These are phyloP conservation scores for Ceratina calcarata DNA, from an alignment of 1,140 invertebrate species.

Conservation along the genomic window DNA sequence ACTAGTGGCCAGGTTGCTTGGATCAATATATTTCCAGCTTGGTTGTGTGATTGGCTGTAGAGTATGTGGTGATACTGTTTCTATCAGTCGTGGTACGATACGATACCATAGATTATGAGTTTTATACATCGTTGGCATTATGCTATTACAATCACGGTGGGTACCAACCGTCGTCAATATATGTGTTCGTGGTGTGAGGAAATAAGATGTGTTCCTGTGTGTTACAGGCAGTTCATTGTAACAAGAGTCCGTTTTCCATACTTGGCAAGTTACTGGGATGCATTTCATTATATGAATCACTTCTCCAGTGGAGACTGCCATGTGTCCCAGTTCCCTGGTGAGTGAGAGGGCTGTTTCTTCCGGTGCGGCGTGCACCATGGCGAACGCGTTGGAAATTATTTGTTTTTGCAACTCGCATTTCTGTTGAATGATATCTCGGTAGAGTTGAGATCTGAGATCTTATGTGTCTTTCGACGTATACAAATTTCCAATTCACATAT, in stretches of 20 bases:
- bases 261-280: slow-evolving; percentile 27
- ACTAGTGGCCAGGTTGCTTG: background rate
- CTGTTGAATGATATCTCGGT: slow-evolving; percentile 26
- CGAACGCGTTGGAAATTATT: slow-evolving; percentile 17
- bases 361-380: background rate
- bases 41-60: background rate
- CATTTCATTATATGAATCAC: slow-evolving; percentile 41
- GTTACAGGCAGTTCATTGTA: slow-evolving; percentile 40
- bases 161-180: slow-evolving; percentile 17
- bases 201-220: slow-evolving; percentile 6
- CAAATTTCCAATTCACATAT: slow-evolving; percentile 49
- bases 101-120: background rate
- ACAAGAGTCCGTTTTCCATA: slow-evolving; percentile 17
- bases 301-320: slow-evolving; percentile 38
- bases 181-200: slow-evolving; percentile 35
- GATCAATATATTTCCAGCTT: background rate
- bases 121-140: background rate
- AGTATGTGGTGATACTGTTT: background rate
- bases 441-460: slow-evolving; percentile 38
- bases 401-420: slow-evolving; percentile 35
- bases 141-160: background rate
- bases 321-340: slow-evolving; percentile 40
- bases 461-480: slow-evolving; percentile 53
- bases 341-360: slow-evolving; percentile 41
- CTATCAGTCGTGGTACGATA: background rate